phyloP scores from a whole-genome alignment of 2,888 invertebrate genomes.

The Tiliacea citrago region DNA sequence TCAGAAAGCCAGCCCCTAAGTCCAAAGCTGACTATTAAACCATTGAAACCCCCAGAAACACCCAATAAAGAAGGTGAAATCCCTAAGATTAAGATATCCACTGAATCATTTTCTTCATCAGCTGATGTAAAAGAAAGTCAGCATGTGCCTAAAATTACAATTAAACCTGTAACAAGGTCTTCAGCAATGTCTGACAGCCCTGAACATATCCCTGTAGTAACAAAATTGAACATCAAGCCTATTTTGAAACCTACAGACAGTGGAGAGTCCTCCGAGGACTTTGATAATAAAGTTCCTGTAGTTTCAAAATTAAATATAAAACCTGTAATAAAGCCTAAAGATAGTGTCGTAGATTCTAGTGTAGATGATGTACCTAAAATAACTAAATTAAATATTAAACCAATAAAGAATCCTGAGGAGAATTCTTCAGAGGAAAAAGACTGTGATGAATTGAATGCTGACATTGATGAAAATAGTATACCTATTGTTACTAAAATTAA shows the following conservation, averaged over 20 bases:
- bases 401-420: constrained; percentile 86
- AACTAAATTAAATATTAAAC: constrained; percentile 90
- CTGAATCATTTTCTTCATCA: constrained; percentile 75
- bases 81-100: constrained; percentile 77
- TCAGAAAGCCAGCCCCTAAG: constrained; percentile 83
- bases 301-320: constrained; percentile 90
- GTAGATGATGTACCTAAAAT: constrained; percentile 89
- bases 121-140: constrained; percentile 80
- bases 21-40: constrained; percentile 89
- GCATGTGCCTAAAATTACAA: constrained; percentile 91
- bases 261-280: constrained; percentile 77
- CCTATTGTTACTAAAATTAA: constrained; percentile 89
- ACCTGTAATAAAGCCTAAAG: constrained; percentile 88
- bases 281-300: constrained; percentile 86
- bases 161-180: constrained; percentile 86
- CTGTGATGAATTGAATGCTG: constrained; percentile 85
- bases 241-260: constrained; percentile 85
- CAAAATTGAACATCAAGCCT: constrained; percentile 87
- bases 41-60: constrained; percentile 82
- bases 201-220: constrained; percentile 84
- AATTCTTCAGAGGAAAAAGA: constrained; percentile 85
- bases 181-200: constrained; percentile 74
- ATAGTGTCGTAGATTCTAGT: constrained; percentile 86
- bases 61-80: constrained; percentile 74
- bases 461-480: constrained; percentile 84